Conservation (phyloP, 1,140 invertebrate genomes). For the Caenorhabditis elegans region WBcel235 BX284605.5:14523501-14524000, state of each 20-base stretch:
- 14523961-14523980: constrained; percentile 57
- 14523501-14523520: constrained; percentile 50
- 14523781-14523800: not conserved
- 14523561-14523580: constrained; percentile 60
- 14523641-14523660: constrained; percentile 57
- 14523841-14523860: constrained; percentile 57
- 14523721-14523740: not conserved
- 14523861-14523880: constrained; percentile 57
- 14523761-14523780: no score
- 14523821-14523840: constrained; percentile 58
- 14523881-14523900: constrained; percentile 62
- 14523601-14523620: constrained; percentile 59
- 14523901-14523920: constrained; percentile 59
- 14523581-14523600: constrained; percentile 63
- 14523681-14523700: no score
- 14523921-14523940: not conserved
- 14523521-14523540: constrained; percentile 62
- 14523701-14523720: no score
- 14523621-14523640: constrained; percentile 56
- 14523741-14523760: no score
- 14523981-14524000: constrained; percentile 60
- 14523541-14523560: constrained; percentile 57
- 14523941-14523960: no score
- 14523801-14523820: constrained; percentile 58
- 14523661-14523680: not conserved